phyloP scores from a whole-genome alignment of 2,113 vertebrate genomes.

The Percopsis transmontana region DNA sequence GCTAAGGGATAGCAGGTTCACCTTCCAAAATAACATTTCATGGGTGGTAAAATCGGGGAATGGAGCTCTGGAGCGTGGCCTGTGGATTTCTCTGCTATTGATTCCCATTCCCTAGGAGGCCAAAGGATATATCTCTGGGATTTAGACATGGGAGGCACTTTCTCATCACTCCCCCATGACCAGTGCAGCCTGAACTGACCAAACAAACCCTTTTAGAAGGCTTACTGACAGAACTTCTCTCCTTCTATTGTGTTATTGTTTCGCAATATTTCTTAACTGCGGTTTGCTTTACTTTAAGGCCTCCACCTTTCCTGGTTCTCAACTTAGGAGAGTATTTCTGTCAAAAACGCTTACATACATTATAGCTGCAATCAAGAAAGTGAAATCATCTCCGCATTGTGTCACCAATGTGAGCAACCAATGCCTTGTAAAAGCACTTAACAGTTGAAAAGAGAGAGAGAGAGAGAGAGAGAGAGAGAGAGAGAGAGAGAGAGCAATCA shows the following conservation, averaged over 20 bases:
- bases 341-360: no score
- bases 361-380: no score
- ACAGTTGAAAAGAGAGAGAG: no score
- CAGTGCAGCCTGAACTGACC: slow-evolving; percentile 26
- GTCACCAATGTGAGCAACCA: no score
- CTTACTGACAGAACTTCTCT: slow-evolving; percentile 35
- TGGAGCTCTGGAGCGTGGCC: slow-evolving; percentile 65
- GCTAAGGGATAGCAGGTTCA: slow-evolving; percentile 25
- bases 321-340: not conserved
- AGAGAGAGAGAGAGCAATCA: no score
- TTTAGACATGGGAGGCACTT: slow-evolving; percentile 71
- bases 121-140: slow-evolving; percentile 69
- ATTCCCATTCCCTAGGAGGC: slow-evolving; percentile 71
- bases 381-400: no score
- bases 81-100: slow-evolving; percentile 79
- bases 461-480: no score
- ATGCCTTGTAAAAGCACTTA: no score
- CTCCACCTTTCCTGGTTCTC: not conserved
- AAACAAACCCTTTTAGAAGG: slow-evolving; percentile 33
- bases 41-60: slow-evolving; percentile 71
- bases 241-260: slow-evolving; percentile 4
- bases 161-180: slow-evolving; percentile 46
- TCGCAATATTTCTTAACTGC: slow-evolving; percentile 26
- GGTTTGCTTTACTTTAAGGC: slow-evolving; percentile 8
- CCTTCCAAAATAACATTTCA: slow-evolving; percentile 71